Conservation (phyloP, 2,113 vertebrate species). For the Labrus mixtus region DNA sequence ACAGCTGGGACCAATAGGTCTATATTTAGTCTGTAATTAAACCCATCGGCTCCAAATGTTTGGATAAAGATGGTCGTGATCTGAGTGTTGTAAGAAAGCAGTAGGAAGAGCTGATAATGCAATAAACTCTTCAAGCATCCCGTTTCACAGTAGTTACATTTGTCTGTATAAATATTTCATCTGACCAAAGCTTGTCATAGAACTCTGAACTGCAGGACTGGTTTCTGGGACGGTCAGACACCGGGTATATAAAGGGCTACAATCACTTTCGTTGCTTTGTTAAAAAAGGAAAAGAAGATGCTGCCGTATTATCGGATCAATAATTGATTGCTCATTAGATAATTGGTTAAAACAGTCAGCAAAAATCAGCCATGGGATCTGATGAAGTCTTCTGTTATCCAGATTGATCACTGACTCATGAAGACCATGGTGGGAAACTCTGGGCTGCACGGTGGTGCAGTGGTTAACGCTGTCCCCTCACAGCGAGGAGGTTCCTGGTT, state of each 20-base stretch:
- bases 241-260: slow-evolving; percentile 13
- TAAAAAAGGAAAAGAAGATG: neutral
- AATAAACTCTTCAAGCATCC: slow-evolving; percentile 32
- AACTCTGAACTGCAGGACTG: neutral
- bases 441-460: no score
- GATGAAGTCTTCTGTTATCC: neutral
- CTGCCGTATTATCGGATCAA: neutral
- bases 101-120: neutral
- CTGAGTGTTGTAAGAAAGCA: no score
- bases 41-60: no score
- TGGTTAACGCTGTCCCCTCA: no score
- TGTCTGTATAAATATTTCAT: slow-evolving; percentile 4
- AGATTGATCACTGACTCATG: neutral
- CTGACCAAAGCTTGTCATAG: neutral
- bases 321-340: neutral
- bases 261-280: slow-evolving; percentile 24
- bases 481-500: no score
- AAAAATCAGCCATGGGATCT: slow-evolving; percentile 32
- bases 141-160: neutral
- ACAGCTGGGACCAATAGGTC: no score
- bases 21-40: no score
- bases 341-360: slow-evolving; percentile 37
- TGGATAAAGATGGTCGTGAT: no score
- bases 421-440: slow-evolving; percentile 25
- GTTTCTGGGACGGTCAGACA: neutral